Evolutionary conservation across 2,888 invertebrate genomes (phyloP), one percentile per base, ranked within the genome.

Genomic region (Scotopteryx bipunctaria): DNA sequence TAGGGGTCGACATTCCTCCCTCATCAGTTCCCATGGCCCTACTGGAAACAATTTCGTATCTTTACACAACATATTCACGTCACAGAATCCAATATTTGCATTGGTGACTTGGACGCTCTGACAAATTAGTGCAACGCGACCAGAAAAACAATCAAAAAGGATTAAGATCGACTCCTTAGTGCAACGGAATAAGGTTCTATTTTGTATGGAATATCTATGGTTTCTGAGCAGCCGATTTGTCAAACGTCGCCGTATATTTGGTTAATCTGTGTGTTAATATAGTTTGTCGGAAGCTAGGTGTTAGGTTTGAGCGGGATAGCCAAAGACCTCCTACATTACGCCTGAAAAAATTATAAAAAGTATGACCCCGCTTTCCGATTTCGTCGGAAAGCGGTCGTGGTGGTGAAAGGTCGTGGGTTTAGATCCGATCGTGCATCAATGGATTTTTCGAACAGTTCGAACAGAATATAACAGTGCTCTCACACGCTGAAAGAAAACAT

Each of bases 61-160:
- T 89, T 89, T 84, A 86, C 89, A 73, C 82, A 89, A 87, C 64
- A 71, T 75, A 87, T 90, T 89, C 84, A 89, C 89, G 76, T 81
- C 70, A 61, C 73, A 72, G 32, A 31, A 32, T 31, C 13, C 52
- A 52, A 52, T 89, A 84, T 90, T 90, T 89, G 88, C 86, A 77
- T 85, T 88, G 81, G 84, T 83, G 86, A 85, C 85, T 84, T 76
- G 78, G 79, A 73, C 76, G 71, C 76, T 71, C 73, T 71, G 76
- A 87, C 81, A 80, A 86, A 88, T 87, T 88, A 86, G 88, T 83
- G 75, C 83, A 35, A 69, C 60, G 65, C 64, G 63, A 57, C 68
- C 64, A 73, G 71, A 76, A 81, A 80, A 82, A 78, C 73, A 81
- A 78, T 64, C n/a, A 78, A 77, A 76, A 77, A 76, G 72, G 61